Percentiles rank a stretch among this genome's conserved stretches.
Conservation (phyloP, 2,797 vertebrate genomes). For the Sphaeramia orbicularis region DNA sequence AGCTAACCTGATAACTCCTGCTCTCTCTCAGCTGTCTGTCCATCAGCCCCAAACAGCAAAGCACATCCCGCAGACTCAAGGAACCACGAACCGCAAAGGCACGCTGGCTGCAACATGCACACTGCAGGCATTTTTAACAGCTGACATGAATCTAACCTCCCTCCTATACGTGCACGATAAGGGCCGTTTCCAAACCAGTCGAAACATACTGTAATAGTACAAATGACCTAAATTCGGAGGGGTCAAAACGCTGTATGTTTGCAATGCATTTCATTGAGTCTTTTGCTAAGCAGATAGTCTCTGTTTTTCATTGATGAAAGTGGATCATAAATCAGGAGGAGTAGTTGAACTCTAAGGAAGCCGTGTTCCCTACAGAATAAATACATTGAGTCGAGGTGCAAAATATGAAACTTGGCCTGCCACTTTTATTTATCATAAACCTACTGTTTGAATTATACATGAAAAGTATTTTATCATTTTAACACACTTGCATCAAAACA, state of each 20-base stretch:
- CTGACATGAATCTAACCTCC: background rate
- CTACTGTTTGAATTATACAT: too few species aligned
- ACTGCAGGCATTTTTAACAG: conserved; percentile 8
- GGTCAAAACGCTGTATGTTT: background rate
- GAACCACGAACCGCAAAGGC: conserved; percentile 15
- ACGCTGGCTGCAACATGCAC: background rate
- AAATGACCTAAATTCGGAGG: background rate
- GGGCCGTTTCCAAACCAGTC: too few species aligned
- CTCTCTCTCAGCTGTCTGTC: conserved; percentile 30
- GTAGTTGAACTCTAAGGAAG: background rate
- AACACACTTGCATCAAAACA: too few species aligned
- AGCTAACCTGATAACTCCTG: conserved; percentile 47
- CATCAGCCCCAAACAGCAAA: conserved; percentile 16
- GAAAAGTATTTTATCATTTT: too few species aligned
- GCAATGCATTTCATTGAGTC: background rate
- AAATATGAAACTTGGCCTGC: background rate
- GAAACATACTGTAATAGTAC: background rate
- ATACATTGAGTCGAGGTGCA: background rate
- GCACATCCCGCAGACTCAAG: conserved; percentile 30
- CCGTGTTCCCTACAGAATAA: background rate
- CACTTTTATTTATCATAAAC: too few species aligned
- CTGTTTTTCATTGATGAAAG: background rate
- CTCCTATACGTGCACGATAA: background rate
- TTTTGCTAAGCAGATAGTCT: background rate
- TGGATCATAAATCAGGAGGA: background rate